Conservation (phyloP, 1,140 invertebrate genomes). For the Dendrolimus kikuchii region DNA sequence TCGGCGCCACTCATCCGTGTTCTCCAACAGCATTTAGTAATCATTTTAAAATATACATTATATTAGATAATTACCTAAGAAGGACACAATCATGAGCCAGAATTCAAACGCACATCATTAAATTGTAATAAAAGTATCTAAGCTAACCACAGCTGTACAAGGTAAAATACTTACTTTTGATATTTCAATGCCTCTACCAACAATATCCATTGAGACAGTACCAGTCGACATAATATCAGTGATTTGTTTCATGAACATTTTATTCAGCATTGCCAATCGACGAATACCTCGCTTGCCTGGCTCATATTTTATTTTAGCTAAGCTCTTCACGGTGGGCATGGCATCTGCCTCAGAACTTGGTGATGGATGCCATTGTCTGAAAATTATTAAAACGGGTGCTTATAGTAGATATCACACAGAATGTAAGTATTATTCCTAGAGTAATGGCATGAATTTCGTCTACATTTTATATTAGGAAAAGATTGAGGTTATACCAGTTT, state of each 20-base stretch:
- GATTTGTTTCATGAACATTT: slow-evolving; percentile 85
- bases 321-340: slow-evolving; percentile 48
- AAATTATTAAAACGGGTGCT: slow-evolving; percentile 7
- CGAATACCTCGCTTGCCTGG: slow-evolving; percentile 61
- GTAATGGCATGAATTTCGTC: background rate
- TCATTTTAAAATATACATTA: too few species aligned
- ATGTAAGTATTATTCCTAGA: background rate
- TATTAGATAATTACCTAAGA: too few species aligned
- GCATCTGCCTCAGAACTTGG: slow-evolving; percentile 18
- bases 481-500: too few species aligned
- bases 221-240: slow-evolving; percentile 83
- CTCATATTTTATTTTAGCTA: slow-evolving; percentile 49
- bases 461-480: background rate
- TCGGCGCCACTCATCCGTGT: too few species aligned
- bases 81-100: too few species aligned
- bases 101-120: background rate
- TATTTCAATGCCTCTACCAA: slow-evolving; percentile 80
- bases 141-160: background rate
- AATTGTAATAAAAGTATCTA: background rate
- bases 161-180: slow-evolving; percentile 60
- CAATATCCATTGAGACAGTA: slow-evolving; percentile 72
- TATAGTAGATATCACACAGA: slow-evolving; percentile 1
- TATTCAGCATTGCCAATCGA: slow-evolving; percentile 78
- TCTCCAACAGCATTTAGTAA: too few species aligned
- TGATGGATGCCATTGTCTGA: slow-evolving; percentile 49